Base-by-base conservation (phyloP, 2,797 vertebrate genomes). In the Notoglanidium macrostoma region DNA sequence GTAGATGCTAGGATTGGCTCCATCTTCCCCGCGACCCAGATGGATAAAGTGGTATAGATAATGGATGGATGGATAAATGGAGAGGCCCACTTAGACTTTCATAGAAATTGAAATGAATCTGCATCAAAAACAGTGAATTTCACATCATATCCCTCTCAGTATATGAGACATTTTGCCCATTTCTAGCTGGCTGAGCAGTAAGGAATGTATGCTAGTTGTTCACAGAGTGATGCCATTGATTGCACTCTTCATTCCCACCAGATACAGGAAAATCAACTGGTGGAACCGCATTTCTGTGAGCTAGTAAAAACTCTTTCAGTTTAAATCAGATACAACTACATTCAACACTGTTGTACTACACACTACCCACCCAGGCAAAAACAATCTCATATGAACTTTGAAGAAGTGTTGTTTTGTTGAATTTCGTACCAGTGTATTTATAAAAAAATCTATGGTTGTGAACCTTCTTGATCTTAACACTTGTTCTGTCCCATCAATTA, bases 171-270 rank as follows among this genome's bases (percentile, higher is more conserved):
- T 67, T 61, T 77, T 29, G 73, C 35, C 46, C 14, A 51, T 67
- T 32, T 70, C 49, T 26, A 65, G 32, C 72, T 65, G 55, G 73
- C 23, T 19, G 73, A 19, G 51, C 26, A 46, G 81, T 46, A 19
- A 59, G 26, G 8, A 55, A 40, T 77, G 32, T 23, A 63, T 6
- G 61, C 49, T 32, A 57, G 35, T n/a, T 84, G 73, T 78, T 77
- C 82, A 55, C 51, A 68, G 21, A 55, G 17, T 49, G 86, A 68
- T 54, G 82, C 59, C 86, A 79, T 59, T 84, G 82, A 84, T 84
- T 63, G 32, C 54, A 14, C 68, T 78, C 51, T 26, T 55, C 57
- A 49, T 46, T 76, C 55, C 57, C 80, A 67, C 10, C 49, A 78
- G 72, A 83, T 84, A 78, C 32, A 26, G 15, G 29, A 49, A 79